Evolutionary conservation across 2,888 invertebrate genomes (phyloP).

Genomic region (Leucania comma): DNA sequence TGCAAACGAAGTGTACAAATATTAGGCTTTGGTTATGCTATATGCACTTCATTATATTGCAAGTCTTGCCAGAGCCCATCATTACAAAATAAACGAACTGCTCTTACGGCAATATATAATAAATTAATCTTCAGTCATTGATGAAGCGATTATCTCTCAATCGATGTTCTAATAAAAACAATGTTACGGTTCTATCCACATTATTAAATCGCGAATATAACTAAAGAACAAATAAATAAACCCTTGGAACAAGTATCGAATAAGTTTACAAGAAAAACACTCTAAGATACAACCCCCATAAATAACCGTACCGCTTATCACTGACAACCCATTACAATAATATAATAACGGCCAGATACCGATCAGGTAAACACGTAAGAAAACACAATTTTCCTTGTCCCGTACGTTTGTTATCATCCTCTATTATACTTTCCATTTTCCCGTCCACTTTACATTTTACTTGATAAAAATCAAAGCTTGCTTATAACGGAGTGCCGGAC

Average conservation of each 20-base stretch:
- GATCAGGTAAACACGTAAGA: conserved; percentile 24
- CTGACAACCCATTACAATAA: conserved; percentile 21
- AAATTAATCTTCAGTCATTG: too few species aligned
- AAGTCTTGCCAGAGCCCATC: too few species aligned
- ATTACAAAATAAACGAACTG: too few species aligned
- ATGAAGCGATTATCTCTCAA: too few species aligned
- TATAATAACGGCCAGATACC: conserved; percentile 32
- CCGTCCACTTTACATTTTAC: conserved; percentile 50
- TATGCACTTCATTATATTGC: too few species aligned
- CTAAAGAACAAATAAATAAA: background rate
- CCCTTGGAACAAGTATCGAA: background rate
- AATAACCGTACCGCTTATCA: conserved; percentile 13
- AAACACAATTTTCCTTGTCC: conserved; percentile 19
- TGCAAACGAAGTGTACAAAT: too few species aligned
- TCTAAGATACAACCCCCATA: conserved; percentile 21
- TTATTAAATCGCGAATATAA: background rate
- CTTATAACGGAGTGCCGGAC: conserved; percentile 42
- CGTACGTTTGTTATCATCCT: conserved; percentile 23
- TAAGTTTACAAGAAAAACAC: background rate
- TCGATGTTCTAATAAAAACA: too few species aligned
- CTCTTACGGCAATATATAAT: too few species aligned
- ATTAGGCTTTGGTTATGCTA: too few species aligned
- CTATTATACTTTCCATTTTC: conserved; percentile 33
- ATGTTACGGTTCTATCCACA: too few species aligned
- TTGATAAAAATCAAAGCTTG: conserved; percentile 54